phyloP scores from a whole-genome alignment of 2,113 vertebrate species.

The Gasterosteus nipponicus region DNA sequence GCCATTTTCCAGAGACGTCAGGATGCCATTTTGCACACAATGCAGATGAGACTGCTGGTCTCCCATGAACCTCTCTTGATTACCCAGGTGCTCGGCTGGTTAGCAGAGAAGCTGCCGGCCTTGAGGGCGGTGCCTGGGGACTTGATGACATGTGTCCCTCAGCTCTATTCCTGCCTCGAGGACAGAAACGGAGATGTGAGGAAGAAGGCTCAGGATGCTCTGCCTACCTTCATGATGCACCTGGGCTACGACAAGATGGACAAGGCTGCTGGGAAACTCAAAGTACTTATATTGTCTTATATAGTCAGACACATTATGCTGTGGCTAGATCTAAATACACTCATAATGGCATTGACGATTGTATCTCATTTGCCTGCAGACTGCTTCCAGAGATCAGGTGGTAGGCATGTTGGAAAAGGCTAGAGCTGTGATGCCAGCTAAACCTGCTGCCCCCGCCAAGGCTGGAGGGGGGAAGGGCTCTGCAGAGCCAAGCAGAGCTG shows the following conservation, averaged over 20 bases:
- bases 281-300: constrained; percentile 79
- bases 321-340: neutral
- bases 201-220: constrained; percentile 95
- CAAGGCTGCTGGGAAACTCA: constrained; percentile 93
- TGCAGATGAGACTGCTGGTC: too few relatives aligned
- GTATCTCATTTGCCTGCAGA: constrained; percentile 72
- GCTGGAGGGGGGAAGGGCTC: constrained; percentile 79
- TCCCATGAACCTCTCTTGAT: neutral
- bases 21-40: neutral
- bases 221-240: constrained; percentile 98
- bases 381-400: constrained; percentile 97
- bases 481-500: constrained; percentile 76
- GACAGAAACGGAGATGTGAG: constrained; percentile 97
- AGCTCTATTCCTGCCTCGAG: constrained; percentile 92
- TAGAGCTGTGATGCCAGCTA: constrained; percentile 92
- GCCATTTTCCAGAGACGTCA: neutral
- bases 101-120: constrained; percentile 92
- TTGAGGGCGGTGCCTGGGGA: constrained; percentile 89
- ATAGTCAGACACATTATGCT: accelerated
- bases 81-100: constrained; percentile 90
- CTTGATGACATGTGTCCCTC: constrained; percentile 88
- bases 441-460: constrained; percentile 85
- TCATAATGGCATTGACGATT: neutral
- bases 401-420: constrained; percentile 94
- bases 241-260: constrained; percentile 95